Conservation (phyloP, 2,888 invertebrate genomes). For the Tipula lateralis region DNA sequence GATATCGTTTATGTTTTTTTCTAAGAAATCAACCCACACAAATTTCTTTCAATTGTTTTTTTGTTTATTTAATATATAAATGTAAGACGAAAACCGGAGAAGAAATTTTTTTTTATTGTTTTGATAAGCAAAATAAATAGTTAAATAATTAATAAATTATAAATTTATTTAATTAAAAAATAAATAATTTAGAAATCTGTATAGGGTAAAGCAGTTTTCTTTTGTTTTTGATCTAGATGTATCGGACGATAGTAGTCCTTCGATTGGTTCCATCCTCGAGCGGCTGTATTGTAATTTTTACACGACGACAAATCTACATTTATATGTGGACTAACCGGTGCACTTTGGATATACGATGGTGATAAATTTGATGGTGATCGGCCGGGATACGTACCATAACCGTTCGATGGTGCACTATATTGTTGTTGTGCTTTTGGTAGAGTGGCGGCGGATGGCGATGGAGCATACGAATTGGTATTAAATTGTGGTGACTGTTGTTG, state of each 20-base stretch:
- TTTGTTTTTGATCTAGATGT: conserved; percentile 58
- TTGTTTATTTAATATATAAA: not conserved
- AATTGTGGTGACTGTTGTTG: conserved; percentile 26
- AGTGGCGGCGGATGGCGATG: conserved; percentile 28
- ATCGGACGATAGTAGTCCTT: conserved; percentile 67
- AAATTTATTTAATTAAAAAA: not conserved
- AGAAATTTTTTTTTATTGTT: not conserved
- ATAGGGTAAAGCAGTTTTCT: conserved; percentile 46
- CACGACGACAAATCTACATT: conserved; percentile 37
- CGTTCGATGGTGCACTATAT: conserved; percentile 24
- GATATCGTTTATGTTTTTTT: not conserved
- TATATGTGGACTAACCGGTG: not conserved
- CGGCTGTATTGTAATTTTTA: conserved; percentile 73
- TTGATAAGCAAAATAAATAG: not conserved
- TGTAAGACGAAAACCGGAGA: not conserved
- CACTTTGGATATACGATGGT: not conserved
- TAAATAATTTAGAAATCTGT: conserved; percentile 52
- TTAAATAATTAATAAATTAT: not conserved
- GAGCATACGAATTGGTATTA: not conserved
- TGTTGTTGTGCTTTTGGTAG: conserved; percentile 31
- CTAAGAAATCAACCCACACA: conserved; percentile 24
- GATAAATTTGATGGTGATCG: not conserved
- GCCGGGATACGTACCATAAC: not conserved
- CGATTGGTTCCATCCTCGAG: conserved; percentile 73
- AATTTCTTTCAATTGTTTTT: not conserved